Base-by-base conservation (phyloP, 1,140 invertebrate species). In the Halyomorpha halys region DNA sequence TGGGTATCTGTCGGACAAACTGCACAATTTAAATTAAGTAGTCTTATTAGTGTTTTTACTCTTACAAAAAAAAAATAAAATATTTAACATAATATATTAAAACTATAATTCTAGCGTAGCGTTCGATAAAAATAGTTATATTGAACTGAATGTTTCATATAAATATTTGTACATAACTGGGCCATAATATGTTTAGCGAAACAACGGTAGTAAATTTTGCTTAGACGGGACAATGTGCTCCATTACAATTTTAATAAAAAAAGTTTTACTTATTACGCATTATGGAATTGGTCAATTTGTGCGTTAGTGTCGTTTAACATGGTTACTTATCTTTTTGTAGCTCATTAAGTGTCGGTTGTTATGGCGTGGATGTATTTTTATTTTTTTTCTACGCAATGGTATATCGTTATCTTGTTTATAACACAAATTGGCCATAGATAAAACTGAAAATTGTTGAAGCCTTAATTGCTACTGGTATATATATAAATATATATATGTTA, bases 81-180 rank as follows among this genome's bases (percentile, higher is more conserved):
- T 49, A 18, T 18, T 19, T 19, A 49, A 49, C 21, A 15, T 56
- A 23, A 56, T 23, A 56, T 56, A 56, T 56, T 23, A 56, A 56
- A 56, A 56, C 9, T 44, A 60, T 60, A 44, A 39, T 60, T 44
- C 3, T 60, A 44, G 30, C 3, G 59, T 44, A 34, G 30, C n/a
- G 30, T 44, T 39, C 15, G 25, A 18, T 39, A 44, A 44, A 13
- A n/a, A 60, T 60, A 60, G 59, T 25, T 34, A 60, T 60, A 60
- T 60, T 60, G 59, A 60, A 60, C 59, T 60, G 59, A 60, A 60
- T 60, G 59, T 60, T 60, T 60, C 34, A 39, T 44, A 44, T 56
- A 56, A 56, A 56, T 56, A 56, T 25, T 56, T 56, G 53, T 56
- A 56, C 8, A 56, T 56, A 56, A 56, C 19, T 23, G 53, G 23